Conservation (phyloP, 2,888 invertebrate species). For the Alsophila aescularia region DNA sequence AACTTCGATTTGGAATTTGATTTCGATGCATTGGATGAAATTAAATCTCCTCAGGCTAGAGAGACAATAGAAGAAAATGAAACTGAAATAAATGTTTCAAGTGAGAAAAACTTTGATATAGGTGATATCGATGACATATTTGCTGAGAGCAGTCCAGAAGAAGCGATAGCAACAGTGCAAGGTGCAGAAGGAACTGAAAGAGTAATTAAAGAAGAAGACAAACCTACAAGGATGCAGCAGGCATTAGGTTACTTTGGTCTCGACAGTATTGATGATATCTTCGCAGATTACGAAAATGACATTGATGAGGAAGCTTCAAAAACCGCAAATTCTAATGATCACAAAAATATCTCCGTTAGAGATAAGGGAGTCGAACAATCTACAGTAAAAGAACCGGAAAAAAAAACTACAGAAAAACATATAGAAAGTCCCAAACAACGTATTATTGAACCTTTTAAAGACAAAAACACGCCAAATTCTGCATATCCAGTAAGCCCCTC, state of each 20-base stretch:
- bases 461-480: constrained; percentile 24
- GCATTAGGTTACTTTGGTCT: constrained; percentile 71
- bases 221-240: constrained; percentile 43
- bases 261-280: constrained; percentile 77
- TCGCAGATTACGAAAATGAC: constrained; percentile 67
- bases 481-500: constrained; percentile 64
- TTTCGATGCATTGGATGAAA: constrained; percentile 45
- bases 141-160: constrained; percentile 49
- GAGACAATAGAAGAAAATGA: constrained; percentile 26
- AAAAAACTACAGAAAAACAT: background rate
- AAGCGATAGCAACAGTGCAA: constrained; percentile 15
- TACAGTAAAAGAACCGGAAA: background rate
- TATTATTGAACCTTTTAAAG: constrained; percentile 10
- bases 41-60: constrained; percentile 30
- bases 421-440: background rate
- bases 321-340: constrained; percentile 21
- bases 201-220: background rate
- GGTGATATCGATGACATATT: constrained; percentile 77
- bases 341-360: constrained; percentile 7
- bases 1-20: constrained; percentile 52
- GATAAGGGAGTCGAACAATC: background rate
- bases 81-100: constrained; percentile 18
- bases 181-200: background rate
- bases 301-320: constrained; percentile 35
- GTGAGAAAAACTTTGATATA: constrained; percentile 68